Evolutionary conservation across 2,797 vertebrate species (phyloP).

Genomic region (Pipistrellus nathusii): DNA sequence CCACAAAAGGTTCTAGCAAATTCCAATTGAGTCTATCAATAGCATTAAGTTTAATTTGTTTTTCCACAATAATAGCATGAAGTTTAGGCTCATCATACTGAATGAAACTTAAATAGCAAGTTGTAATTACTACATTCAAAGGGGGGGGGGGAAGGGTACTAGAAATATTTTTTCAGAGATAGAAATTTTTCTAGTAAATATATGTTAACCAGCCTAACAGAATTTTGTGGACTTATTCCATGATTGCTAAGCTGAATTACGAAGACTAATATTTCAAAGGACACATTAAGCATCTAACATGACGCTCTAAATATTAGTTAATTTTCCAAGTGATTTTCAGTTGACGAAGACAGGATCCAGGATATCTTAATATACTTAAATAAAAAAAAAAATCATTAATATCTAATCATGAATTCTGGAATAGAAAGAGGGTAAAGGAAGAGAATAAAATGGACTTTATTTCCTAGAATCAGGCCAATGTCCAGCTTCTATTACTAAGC

Average conservation of each 20-base stretch:
- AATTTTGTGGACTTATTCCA: not conserved
- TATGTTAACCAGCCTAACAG: not conserved
- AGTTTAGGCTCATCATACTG: not conserved
- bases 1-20: slow-evolving; percentile 35
- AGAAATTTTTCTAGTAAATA: slow-evolving; percentile 14
- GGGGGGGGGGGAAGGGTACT: not conserved
- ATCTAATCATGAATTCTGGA: not conserved
- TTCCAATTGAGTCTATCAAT: not conserved
- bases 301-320: slow-evolving; percentile 20
- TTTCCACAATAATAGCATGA: not conserved
- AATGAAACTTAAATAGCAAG: slow-evolving; percentile 34
- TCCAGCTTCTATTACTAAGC: not conserved
- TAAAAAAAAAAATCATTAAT: slow-evolving; percentile 40
- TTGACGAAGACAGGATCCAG: slow-evolving; percentile 45
- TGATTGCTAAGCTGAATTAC: slow-evolving; percentile 11
- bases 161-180: slow-evolving; percentile 23
- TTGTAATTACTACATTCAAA: slow-evolving; percentile 49
- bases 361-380: not conserved
- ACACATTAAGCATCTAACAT: not conserved
- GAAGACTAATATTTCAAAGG: not conserved
- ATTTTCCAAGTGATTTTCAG: slow-evolving; percentile 52
- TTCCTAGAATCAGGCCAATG: not conserved
- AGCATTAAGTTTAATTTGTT: not conserved
- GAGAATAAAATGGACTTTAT: not conserved
- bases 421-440: not conserved